Evolutionary conservation across 2,797 vertebrate genomes (phyloP), one percentile per base, ranked within the genome.

Genomic region (Scolopax rusticola): DNA sequence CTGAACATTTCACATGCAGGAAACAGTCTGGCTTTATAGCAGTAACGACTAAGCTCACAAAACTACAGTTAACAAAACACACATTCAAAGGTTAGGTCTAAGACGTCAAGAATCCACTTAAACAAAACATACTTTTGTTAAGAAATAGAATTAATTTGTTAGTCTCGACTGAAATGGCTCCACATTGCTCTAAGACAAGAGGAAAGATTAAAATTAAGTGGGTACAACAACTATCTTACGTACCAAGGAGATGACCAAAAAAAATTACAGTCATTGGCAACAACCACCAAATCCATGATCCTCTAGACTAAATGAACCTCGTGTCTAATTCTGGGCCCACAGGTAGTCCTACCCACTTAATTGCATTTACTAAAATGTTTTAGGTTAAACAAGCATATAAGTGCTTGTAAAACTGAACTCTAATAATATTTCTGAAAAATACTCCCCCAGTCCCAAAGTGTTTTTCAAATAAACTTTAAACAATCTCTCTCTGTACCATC

Each of bases 91-190:
- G 23, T 50, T 15, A 83, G 14, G 28, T 77, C 56, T 80, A 59
- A 92, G 38, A 92, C 25, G 28, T 78, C 32, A 80, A 60, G 45
- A 93, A 83, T 81, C 33, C 68, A 71, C 47, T 92, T 73, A 64
- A 87, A 89, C 17, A 90, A 59, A 91, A 59, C 3, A 11, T 40
- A 87, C 61, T 95, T 94, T 94, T 88, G 89, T n/a, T 94, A 83
- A 65, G 73, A 92, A 95, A 95, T 6, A 78, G n/a, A 57, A 43
- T 84, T 85, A 1, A 1, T 65, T 70, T 75, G 28, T 84, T 71
- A 80, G 30, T 51, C 56, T 77, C 64, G 64, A 32, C n/a, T 83
- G 68, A 91, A 94, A 93, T 18, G 50, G 63, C 64, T 89, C 64
- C 38, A 50, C 48, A 32, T 47, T 83, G 28, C 71, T 64, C 69